phyloP scores from a whole-genome alignment of 1,140 invertebrate genomes.

The Lepidostoma basale region DNA sequence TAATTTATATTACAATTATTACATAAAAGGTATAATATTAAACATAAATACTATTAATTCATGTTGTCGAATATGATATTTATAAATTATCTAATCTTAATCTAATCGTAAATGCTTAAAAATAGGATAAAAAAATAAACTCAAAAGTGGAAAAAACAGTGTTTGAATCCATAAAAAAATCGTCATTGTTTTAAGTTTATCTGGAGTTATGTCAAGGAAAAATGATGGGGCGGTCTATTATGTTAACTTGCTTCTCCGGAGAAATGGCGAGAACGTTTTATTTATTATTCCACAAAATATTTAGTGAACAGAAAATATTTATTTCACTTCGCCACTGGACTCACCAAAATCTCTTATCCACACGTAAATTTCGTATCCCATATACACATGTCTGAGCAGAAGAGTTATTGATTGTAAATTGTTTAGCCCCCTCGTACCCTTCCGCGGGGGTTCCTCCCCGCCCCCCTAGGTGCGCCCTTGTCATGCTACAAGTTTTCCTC shows the following conservation, averaged over 20 bases:
- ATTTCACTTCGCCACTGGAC: constrained; percentile 19
- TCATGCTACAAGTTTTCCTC: constrained; percentile 46
- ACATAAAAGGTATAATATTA: too few species aligned
- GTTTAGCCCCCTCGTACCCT: constrained; percentile 32
- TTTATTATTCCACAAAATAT: not conserved
- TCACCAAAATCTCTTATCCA: constrained; percentile 40
- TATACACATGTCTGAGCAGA: constrained; percentile 45
- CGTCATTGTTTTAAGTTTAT: too few species aligned
- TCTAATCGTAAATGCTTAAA: not conserved
- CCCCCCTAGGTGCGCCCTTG: constrained; percentile 43
- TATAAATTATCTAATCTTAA: not conserved
- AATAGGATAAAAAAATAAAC: too few species aligned
- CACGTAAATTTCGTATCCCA: constrained; percentile 45
- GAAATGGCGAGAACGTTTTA: not conserved
- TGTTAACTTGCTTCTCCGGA: not conserved
- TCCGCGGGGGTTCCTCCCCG: constrained; percentile 17
- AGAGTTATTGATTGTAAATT: constrained; percentile 48
- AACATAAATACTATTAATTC: too few species aligned
- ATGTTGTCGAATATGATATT: not conserved
- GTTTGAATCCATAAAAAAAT: too few species aligned
- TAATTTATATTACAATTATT: too few species aligned
- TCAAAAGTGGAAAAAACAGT: too few species aligned
- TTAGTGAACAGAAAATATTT: not conserved
- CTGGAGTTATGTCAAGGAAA: not conserved
- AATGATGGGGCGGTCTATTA: not conserved